Base-by-base conservation (phyloP, 2,888 invertebrate species). In the Troides helena region DNA sequence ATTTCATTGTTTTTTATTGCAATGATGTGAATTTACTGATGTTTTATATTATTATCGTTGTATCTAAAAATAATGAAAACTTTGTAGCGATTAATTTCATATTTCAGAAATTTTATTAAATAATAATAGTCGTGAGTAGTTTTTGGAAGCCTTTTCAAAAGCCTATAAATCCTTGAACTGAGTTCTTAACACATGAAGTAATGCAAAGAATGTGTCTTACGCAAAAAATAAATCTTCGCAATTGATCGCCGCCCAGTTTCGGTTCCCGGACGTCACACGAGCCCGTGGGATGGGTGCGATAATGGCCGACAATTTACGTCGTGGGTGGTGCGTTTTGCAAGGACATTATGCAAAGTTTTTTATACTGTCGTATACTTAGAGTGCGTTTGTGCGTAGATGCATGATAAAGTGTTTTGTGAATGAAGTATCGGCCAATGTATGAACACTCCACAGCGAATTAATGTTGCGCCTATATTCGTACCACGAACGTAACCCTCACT, bases 251-350 rank as follows among this genome's bases (percentile, higher is more conserved):
- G 88, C 87, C 90, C 86, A 81, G 78, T 77, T 77, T 79, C 83
- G 86, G 88, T 88, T 88, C 87, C 89, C 84, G n/a, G 50, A 88
- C 79, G 90, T 85, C 82, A 90, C 83, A 82, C 78, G 90, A 91
- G 85, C 88, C 89, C 90, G 90, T 91, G 91, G 85, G 90, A 91
- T 82, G 82, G 78, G 71, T 75, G 74, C 74, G 81, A 87, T 89
- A 88, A 89, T 86, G 85, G 85, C 74, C 77, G 81, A 75, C 83
- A 85, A 85, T 86, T 83, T 69, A 84, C 92, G 71, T 87, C 92
- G 92, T 92, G 92, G 92, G 92, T 92, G 92, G 92, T 92, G 85
- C 91, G 78, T 76, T 80, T 77, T 81, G 79, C 81, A 78, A 79
- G 77, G 80, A 82, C 83, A 85, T 88, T 89, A 84, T 89, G 81